A percentile compares a stretch with the other conserved stretches of the same genome.
Evolutionary conservation across 1,140 invertebrate species (phyloP).

Genomic region (Trialeurodes vaporariorum): DNA sequence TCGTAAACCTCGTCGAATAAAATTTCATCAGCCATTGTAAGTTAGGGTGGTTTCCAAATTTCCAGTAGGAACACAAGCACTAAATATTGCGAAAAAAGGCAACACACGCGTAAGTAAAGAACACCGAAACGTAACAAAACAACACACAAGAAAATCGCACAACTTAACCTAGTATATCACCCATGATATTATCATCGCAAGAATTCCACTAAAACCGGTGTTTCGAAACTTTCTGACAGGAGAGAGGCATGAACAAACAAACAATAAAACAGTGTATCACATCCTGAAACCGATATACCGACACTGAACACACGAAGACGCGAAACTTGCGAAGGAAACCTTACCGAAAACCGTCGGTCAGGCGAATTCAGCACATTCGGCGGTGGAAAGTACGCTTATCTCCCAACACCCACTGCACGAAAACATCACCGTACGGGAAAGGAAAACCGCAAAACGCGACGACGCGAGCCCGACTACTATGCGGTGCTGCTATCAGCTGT

Average conservation of each 20-base stretch:
- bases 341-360: too few relatives aligned
- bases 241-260: neutral
- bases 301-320: neutral
- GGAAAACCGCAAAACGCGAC: neutral
- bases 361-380: neutral
- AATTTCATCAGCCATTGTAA: slow-evolving; percentile 77
- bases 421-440: too few relatives aligned
- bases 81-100: too few relatives aligned
- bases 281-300: neutral
- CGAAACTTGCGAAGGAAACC: neutral
- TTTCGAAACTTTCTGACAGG: neutral
- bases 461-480: neutral
- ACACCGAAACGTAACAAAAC: too few relatives aligned
- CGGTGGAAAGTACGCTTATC: neutral
- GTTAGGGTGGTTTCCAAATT: too few relatives aligned
- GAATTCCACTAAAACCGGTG: neutral
- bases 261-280: neutral
- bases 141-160: too few relatives aligned
- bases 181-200: neutral
- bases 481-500: neutral
- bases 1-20: slow-evolving; percentile 94
- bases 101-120: neutral
- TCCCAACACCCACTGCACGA: neutral
- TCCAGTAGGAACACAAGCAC: too few relatives aligned
- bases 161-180: neutral